These are phyloP conservation scores for Scyliorhinus canicula DNA, from an alignment of 2,797 vertebrate species.

Conservation along the genomic window DNA sequence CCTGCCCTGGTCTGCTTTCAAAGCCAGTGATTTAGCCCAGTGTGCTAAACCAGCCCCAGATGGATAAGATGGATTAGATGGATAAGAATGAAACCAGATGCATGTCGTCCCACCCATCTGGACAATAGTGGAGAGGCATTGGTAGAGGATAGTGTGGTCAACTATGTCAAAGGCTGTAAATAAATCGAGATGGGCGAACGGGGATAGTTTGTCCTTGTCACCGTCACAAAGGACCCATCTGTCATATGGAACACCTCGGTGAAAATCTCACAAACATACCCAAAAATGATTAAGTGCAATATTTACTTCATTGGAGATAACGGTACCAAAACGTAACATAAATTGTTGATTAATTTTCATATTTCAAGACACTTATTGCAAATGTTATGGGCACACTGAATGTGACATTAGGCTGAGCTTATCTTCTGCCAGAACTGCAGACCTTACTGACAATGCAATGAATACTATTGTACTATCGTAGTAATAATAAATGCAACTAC, in stretches of 20 bases:
- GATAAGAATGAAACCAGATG: not conserved
- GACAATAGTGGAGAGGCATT: not conserved
- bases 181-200: not conserved
- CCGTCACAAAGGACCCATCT: not conserved
- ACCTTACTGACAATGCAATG: not conserved
- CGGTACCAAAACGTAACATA: not conserved
- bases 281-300: not conserved
- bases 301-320: not conserved
- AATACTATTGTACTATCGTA: not conserved
- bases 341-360: not conserved
- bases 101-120: not conserved
- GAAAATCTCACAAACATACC: not conserved
- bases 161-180: not conserved
- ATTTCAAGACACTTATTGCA: not conserved
- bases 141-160: not conserved
- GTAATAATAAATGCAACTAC: slow-evolving; percentile 11
- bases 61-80: too few species aligned
- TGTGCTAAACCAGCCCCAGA: too few species aligned
- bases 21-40: too few species aligned
- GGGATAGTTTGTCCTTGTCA: not conserved
- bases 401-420: not conserved
- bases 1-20: too few species aligned
- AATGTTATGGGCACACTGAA: not conserved
- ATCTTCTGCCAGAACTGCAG: not conserved
- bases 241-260: too few species aligned